Percentiles rank a stretch among this genome's conserved stretches.
These are phyloP conservation scores for Heterodera filipjevi DNA, from an alignment of 2,888 invertebrate genomes.

Conservation along the genomic window DNA sequence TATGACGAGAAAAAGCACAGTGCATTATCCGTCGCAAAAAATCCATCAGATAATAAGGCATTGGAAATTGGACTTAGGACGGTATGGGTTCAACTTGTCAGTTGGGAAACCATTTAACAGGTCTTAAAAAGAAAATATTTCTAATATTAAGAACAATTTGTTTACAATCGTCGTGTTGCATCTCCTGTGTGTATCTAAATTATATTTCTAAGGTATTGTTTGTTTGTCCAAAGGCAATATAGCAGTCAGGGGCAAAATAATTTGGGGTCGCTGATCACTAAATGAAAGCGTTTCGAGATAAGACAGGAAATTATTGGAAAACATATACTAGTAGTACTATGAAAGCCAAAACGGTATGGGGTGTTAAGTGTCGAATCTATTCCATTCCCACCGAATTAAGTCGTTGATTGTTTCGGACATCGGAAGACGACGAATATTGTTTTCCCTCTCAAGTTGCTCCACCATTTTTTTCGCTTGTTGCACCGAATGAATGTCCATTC, in stretches of 20 bases:
- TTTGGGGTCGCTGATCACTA: no score
- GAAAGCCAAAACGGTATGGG: no score
- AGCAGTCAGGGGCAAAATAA: no score
- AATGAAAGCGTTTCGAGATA: no score
- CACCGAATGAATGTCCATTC: slow-evolving; percentile 18
- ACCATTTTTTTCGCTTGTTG: slow-evolving; percentile 33
- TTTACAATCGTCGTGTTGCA: slow-evolving; percentile 45
- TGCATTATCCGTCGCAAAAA: background rate
- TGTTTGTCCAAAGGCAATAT: no score
- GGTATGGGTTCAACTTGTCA: slow-evolving; percentile 57
- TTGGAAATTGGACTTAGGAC: slow-evolving; percentile 54
- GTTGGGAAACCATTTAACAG: slow-evolving; percentile 52
- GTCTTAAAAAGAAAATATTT: background rate
- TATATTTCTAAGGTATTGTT: no score
- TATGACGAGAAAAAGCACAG: no score
- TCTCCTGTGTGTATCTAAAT: slow-evolving; percentile 50
- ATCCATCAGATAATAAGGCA: slow-evolving; percentile 45
- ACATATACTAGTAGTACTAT: no score
- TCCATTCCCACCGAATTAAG: slow-evolving; percentile 31
- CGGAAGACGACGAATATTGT: slow-evolving; percentile 41
- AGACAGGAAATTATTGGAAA: no score
- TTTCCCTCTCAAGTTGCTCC: slow-evolving; percentile 50
- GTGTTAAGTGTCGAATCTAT: no score
- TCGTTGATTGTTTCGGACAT: slow-evolving; percentile 47
- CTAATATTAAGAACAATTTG: background rate